Percentiles rank a stretch among this genome's conserved stretches.
These are phyloP conservation scores for Lepidocolaptes lacrymiger DNA, from an alignment of 2,797 vertebrate genomes.

Conservation along the genomic window DNA sequence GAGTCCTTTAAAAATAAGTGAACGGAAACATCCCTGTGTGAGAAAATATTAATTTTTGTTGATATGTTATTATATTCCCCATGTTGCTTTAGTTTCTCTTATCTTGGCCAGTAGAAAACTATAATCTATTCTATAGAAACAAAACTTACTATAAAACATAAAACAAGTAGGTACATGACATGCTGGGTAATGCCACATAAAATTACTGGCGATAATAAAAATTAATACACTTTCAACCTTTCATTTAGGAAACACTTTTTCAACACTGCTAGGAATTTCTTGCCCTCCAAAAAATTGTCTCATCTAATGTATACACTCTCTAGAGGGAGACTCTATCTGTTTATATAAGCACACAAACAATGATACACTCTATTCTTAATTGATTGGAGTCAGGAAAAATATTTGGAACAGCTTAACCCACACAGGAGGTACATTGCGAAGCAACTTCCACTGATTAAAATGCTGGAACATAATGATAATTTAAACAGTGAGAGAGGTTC, in stretches of 20 bases:
- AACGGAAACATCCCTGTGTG: not conserved
- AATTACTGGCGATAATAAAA: not conserved
- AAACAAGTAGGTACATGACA: not conserved
- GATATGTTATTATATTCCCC: not conserved
- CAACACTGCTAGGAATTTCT: not conserved
- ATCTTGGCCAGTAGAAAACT: not conserved
- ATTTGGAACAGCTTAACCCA: not conserved
- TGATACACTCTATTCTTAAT: not conserved
- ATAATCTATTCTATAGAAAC: not conserved
- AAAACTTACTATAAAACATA: not conserved
- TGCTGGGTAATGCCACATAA: not conserved
- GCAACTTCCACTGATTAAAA: not conserved
- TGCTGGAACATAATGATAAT: not conserved
- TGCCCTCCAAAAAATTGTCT: not conserved
- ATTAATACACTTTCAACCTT: not conserved
- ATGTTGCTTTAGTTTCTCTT: not conserved
- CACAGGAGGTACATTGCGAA: not conserved
- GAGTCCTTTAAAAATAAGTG: not conserved
- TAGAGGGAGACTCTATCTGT: not conserved
- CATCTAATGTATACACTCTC: not conserved
- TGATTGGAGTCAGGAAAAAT: not conserved
- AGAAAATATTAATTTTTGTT: not conserved
- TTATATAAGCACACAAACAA: not conserved
- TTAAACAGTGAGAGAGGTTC: not conserved
- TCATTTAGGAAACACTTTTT: not conserved